These are phyloP conservation scores for Clarias pachynema DNA, from an alignment of 2,797 vertebrate genomes.

Conservation along the genomic window DNA sequence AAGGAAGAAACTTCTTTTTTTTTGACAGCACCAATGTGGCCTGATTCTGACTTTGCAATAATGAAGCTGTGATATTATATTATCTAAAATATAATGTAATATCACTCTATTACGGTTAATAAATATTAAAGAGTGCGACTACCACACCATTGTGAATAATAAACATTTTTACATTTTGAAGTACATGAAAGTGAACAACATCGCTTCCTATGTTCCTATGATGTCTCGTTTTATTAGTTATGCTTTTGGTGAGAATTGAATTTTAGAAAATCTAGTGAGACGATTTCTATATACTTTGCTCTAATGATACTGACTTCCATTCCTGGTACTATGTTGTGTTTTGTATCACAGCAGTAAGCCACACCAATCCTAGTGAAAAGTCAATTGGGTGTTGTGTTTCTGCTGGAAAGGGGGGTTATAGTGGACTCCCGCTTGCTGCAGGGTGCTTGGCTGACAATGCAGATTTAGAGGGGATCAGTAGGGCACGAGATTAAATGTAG, in stretches of 20 bases:
- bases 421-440: conserved; percentile 35
- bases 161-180: not conserved
- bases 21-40: too few relatives aligned
- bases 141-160: not conserved
- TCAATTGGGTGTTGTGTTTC: conserved; percentile 14
- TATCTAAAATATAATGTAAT: conserved; percentile 2
- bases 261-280: not conserved
- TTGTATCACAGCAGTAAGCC: not conserved
- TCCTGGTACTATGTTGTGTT: not conserved
- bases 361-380: not conserved
- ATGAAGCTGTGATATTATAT: too few relatives aligned
- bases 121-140: not conserved
- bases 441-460: conserved; percentile 46
- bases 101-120: not conserved
- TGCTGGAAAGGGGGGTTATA: not conserved
- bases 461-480: conserved; percentile 58
- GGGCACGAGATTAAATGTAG: conserved; percentile 70
- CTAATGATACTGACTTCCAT: not conserved
- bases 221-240: not conserved
- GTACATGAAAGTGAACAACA: not conserved
- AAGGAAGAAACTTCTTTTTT: not conserved
- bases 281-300: not conserved
- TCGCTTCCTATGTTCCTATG: not conserved
- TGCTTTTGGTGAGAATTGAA: not conserved
- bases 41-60: not conserved